A percentile compares a stretch with the other conserved stretches of the same genome.
Conservation (phyloP, 1,140 invertebrate species). For the Pseudomyrmex sp. region DNA sequence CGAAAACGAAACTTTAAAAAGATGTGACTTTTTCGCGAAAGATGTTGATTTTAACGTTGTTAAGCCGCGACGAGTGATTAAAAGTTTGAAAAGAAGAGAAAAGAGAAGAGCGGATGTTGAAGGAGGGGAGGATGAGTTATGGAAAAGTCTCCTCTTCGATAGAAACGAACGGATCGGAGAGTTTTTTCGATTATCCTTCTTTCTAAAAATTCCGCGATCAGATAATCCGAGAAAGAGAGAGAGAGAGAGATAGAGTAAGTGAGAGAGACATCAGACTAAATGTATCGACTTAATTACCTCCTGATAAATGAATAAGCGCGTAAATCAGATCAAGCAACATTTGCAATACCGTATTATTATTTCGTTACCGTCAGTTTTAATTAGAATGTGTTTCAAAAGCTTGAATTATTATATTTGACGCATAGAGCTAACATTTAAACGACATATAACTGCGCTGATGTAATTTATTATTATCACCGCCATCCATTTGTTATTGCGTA, state of each 20-base stretch:
- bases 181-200: slow-evolving; percentile 43
- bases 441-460: background rate
- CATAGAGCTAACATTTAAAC: slow-evolving; percentile 32
- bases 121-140: slow-evolving; percentile 26
- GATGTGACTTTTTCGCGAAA: slow-evolving; percentile 6
- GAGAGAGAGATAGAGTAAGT: too few species aligned
- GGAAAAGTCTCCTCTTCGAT: slow-evolving; percentile 19
- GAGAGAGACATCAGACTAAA: slow-evolving; percentile 12
- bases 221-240: slow-evolving; percentile 4
- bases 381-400: slow-evolving; percentile 37
- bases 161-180: slow-evolving; percentile 22
- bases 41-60: slow-evolving; percentile 59
- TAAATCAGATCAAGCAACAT: slow-evolving; percentile 47
- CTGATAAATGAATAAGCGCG: slow-evolving; percentile 31
- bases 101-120: background rate
- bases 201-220: slow-evolving; percentile 42
- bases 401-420: slow-evolving; percentile 17
- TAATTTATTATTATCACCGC: slow-evolving; percentile 32
- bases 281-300: slow-evolving; percentile 34
- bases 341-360: slow-evolving; percentile 30
- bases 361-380: slow-evolving; percentile 44
- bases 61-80: slow-evolving; percentile 49
- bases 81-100: slow-evolving; percentile 41
- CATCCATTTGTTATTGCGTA: slow-evolving; percentile 20
- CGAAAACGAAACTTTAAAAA: slow-evolving; percentile 36